Base-by-base conservation (phyloP, 2,113 vertebrate species). In the Chascanopsetta lugubris region DNA sequence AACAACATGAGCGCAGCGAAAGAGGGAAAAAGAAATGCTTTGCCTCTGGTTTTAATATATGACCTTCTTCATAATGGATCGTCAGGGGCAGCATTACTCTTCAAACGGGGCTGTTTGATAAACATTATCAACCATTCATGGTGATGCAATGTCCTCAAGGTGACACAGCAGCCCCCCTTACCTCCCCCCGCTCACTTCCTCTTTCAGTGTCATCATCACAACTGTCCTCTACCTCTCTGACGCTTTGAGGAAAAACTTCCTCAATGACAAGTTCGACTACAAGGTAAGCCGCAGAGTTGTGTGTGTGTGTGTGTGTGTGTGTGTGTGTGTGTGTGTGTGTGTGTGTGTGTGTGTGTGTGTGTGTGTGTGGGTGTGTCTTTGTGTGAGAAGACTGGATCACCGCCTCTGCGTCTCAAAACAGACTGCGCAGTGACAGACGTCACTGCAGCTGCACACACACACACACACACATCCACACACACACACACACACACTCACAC, bases 221-320 rank as follows among this genome's bases (percentile, higher is more conserved):
- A 99, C 97, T 18, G 95, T 99, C 47, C 92, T 99, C 59, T 99
- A 99, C 80, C 95, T 99, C 86, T 99, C 97, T 0, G 97, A 98
- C 55, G 97, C 97, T 30, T 94, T 99, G 89, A 94, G 97, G 60
- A 98, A 96, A 87, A 97, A 97, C 91, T 99, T 99, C 88, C 92
- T 99, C 88, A 96, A 92, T 85, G 97, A 99, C 80, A 95, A 95
- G 80, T 99, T 99, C 91, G 97, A 99, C 91, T 98, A 97, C 73
- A 96, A 97, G 93, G 96, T 96, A 83, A 17, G 26, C n/a, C 30
- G 56, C 71, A 10, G 7, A 29, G 29, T 20, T 43, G n/a, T 63
- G 26, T 20, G 21, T 29, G 4, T 36, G 9, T 45, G 42, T 51
- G 18, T 36, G 9, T 45, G 42, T 51, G 18, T 43, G n/a, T 63